Percentiles rank a stretch among this genome's conserved stretches.
phyloP scores from a whole-genome alignment of 2,113 vertebrate species.

The Varanus salvator region DNA sequence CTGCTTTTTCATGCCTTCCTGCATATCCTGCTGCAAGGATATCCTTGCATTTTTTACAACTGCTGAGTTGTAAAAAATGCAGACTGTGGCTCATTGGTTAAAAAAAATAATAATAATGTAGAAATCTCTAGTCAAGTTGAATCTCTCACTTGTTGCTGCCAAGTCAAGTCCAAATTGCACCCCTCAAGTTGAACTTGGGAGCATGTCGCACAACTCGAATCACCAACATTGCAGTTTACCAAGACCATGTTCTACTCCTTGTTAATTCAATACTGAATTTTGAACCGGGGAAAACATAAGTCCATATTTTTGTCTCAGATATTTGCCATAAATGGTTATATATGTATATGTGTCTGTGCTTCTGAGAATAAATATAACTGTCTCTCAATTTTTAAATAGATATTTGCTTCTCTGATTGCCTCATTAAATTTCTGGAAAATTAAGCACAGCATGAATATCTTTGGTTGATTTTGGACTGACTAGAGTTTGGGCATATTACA shows the following conservation, averaged over 20 bases:
- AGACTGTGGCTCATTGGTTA: too few species aligned
- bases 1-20: too few species aligned
- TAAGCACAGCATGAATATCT: neutral
- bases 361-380: neutral
- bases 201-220: too few species aligned
- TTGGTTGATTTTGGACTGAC: constrained; percentile 3
- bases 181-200: too few species aligned
- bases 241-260: neutral
- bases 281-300: neutral
- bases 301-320: neutral
- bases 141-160: too few species aligned
- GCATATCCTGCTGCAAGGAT: too few species aligned
- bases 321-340: neutral
- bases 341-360: neutral
- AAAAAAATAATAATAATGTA: too few species aligned
- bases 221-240: neutral
- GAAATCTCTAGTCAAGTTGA: too few species aligned
- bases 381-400: neutral
- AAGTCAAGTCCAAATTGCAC: too few species aligned
- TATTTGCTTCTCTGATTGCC: neutral
- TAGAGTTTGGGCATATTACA: constrained; percentile 21
- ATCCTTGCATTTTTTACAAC: too few species aligned
- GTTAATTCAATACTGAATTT: neutral
- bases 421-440: constrained; percentile 18
- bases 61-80: too few species aligned